Base-by-base conservation (phyloP, 2,888 invertebrate genomes). In the Bimastos eiseni region DNA sequence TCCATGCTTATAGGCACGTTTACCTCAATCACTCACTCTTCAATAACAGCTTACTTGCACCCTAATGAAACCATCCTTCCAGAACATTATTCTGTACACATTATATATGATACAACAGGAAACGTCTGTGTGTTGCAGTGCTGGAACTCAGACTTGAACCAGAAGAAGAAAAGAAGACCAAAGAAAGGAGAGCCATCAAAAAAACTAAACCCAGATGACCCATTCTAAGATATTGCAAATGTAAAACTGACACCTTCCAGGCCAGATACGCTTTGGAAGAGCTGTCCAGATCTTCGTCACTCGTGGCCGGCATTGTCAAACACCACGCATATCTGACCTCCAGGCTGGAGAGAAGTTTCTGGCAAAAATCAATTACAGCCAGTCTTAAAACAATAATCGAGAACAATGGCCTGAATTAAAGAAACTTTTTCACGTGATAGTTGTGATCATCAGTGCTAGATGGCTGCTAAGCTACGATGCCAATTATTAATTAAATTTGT, bases 391-490 rank as follows among this genome's bases (percentile, higher is more conserved):
- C 1, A 8, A 70, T 15, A n/a, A 70, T 17, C 13, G n/a, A 11
- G 0, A 8, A 8, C n/a, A 1, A 3, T 1, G 0, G 8, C 8
- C 8, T 2, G 13, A 70, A n/a, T 17, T n/a, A n/a, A n/a, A n/a
- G n/a, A n/a, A n/a, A n/a, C n/a, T n/a, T n/a, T n/a, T n/a, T n/a
- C n/a, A n/a, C n/a, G n/a, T n/a, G n/a, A n/a, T n/a, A n/a, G n/a
- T n/a, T n/a, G n/a, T n/a, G n/a, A n/a, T n/a, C n/a, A n/a, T n/a
- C n/a, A n/a, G n/a, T n/a, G n/a, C n/a, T n/a, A n/a, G n/a, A n/a
- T n/a, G n/a, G n/a, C n/a, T n/a, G n/a, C n/a, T n/a, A n/a, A n/a
- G n/a, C n/a, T n/a, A n/a, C n/a, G n/a, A n/a, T n/a, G n/a, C n/a
- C n/a, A n/a, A n/a, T n/a, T n/a, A n/a, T n/a, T n/a, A n/a, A n/a